phyloP scores from a whole-genome alignment of 2,113 vertebrate species.

The Chrysochloris asiatica region DNA sequence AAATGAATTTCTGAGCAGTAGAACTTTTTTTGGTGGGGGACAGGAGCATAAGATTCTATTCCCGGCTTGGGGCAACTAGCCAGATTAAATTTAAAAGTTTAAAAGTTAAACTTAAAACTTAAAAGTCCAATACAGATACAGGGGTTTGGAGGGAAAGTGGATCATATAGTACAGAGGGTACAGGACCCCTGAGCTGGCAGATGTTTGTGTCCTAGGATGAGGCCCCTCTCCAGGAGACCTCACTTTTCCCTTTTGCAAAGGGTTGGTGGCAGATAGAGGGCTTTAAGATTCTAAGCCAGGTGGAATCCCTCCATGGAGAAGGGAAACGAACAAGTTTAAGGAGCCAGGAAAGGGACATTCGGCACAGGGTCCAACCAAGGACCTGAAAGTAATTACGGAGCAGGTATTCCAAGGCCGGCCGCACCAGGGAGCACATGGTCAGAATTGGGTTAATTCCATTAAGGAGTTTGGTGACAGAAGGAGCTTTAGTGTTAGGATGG shows the following conservation, averaged over 20 bases:
- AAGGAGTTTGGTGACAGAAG: slow-evolving; percentile 93
- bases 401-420: slow-evolving; percentile 86
- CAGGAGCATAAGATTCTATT: background rate
- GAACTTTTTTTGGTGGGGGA: background rate
- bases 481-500: slow-evolving; percentile 89
- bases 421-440: slow-evolving; percentile 86
- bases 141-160: background rate
- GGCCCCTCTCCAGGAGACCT: background rate
- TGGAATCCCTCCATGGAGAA: background rate
- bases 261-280: background rate
- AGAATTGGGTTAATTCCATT: slow-evolving; percentile 92
- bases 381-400: slow-evolving; percentile 81
- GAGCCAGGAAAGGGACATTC: slow-evolving; percentile 69
- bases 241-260: background rate
- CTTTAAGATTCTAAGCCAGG: background rate
- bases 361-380: slow-evolving; percentile 72
- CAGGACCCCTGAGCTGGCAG: background rate
- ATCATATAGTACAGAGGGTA: background rate
- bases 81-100: slow-evolving; percentile 22
- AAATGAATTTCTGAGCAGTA: slow-evolving; percentile 10
- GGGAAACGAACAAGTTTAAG: slow-evolving; percentile 22
- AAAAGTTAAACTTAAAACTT: slow-evolving; percentile 21
- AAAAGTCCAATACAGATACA: background rate
- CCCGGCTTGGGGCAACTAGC: background rate
- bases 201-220: background rate